Evolutionary conservation across 2,113 vertebrate genomes (phyloP), one percentile per base, ranked within the genome.

Genomic region (Gymnarchus niloticus): DNA sequence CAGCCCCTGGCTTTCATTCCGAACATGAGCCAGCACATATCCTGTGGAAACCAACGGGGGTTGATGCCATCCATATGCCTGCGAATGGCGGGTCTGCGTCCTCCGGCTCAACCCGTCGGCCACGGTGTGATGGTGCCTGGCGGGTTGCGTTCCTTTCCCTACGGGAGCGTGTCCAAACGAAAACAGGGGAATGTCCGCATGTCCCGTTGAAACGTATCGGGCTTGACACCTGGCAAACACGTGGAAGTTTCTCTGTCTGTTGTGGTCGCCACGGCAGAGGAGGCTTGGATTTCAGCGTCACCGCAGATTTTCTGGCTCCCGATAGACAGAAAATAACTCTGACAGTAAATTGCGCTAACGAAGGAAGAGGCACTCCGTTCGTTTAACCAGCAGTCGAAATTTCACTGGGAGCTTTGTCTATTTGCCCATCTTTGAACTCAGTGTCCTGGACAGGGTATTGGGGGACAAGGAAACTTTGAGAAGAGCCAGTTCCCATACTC

Each of bases 11-110:
- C 77, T 81, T 81, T 51, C 44, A 81, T 81, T 44, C 77, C 77
- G 3, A 51, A 48, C 77, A 51, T 48, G 77, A 81, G 77, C 46
- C 77, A 81, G 77, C 23, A 9, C n/a, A 81, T 51, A 81, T 81
- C 77, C 77, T 81, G 77, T 81, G 77, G 77, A 81, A 81, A 48
- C n/a, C 6, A 21, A 21, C 6, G 76, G 76, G 23, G 77, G 77
- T 51, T 49, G 44, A 81, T 81, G 48, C 44, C 48, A 51, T 81
- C 48, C 77, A 25, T 81, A 51, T 49, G 77, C 48, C 48, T 81
- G 44, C 19, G 77, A 44, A 44, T 46, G 46, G 48, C 77, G 49
- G 77, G 77, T 81, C 49, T n/a, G 44, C 49, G 77, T 51, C 48
- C 77, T 25, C 77, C n/a, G 25, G 44, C 48, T 51, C 77, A 49